Conservation (phyloP, 1,140 invertebrate species). For the Macrobrachium nipponense region DNA sequence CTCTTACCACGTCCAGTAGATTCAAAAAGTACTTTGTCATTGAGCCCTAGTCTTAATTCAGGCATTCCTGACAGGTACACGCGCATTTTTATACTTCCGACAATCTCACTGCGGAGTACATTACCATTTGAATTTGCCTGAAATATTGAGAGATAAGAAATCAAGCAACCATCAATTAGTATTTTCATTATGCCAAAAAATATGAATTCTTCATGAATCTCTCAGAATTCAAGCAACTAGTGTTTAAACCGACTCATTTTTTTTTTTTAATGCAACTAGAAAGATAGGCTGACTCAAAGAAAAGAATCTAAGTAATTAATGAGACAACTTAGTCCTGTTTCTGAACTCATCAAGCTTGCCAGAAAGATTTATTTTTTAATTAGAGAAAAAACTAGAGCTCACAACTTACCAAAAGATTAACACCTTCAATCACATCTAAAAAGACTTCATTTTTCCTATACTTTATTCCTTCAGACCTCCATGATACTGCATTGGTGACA, state of each 20-base stretch:
- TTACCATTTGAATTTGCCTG: constrained; percentile 97
- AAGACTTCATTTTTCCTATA: constrained; percentile 99
- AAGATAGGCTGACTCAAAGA: too few species aligned
- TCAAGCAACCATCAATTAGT: too few species aligned
- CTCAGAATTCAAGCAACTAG: too few species aligned
- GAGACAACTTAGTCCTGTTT: too few species aligned
- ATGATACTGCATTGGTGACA: constrained; percentile 99
- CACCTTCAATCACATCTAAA: constrained; percentile 99
- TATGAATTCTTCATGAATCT: not conserved
- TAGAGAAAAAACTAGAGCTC: not conserved
- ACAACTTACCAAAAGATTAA: constrained; percentile 85
- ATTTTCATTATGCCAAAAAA: too few species aligned
- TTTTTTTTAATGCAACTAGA: too few species aligned
- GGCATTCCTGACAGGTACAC: constrained; percentile 99
- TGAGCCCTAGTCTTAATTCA: constrained; percentile 95
- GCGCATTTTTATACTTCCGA: constrained; percentile 99
- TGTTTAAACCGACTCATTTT: too few species aligned
- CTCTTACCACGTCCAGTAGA: constrained; percentile 97
- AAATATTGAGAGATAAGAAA: constrained; percentile 38
- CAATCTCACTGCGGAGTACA: constrained; percentile 97
- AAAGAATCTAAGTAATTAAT: too few species aligned
- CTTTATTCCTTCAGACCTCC: constrained; percentile 98
- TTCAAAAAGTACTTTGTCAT: constrained; percentile 99
- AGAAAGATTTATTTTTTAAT: too few species aligned
- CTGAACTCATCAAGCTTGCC: too few species aligned